Percentiles rank a stretch among this genome's conserved stretches.
Conservation (phyloP, 1,140 invertebrate species). For the Drosophila ogumai region DNA sequence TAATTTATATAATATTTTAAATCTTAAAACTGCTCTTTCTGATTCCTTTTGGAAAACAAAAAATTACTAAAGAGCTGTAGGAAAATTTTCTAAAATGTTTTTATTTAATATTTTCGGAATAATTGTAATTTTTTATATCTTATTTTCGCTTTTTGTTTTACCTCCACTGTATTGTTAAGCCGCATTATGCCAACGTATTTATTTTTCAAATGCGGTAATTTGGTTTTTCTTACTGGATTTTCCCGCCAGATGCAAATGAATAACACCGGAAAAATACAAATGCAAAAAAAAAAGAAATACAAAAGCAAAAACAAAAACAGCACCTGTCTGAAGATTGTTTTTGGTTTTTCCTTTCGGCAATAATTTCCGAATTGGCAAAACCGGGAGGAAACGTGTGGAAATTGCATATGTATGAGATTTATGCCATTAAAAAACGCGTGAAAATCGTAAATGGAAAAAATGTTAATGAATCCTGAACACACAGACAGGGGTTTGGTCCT, state of each 20-base stretch:
- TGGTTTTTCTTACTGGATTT: slow-evolving; percentile 61
- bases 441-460: slow-evolving; percentile 79
- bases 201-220: slow-evolving; percentile 73
- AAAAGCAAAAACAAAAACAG: slow-evolving; percentile 16
- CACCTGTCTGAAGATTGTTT: slow-evolving; percentile 64
- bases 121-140: too few relatives aligned
- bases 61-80: too few relatives aligned
- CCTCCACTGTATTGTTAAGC: slow-evolving; percentile 52
- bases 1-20: background rate
- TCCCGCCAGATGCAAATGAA: slow-evolving; percentile 42
- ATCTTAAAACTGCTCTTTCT: background rate
- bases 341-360: slow-evolving; percentile 49
- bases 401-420: slow-evolving; percentile 84
- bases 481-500: slow-evolving; percentile 12
- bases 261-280: slow-evolving; percentile 14
- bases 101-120: too few relatives aligned
- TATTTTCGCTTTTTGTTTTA: background rate
- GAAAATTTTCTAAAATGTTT: too few relatives aligned
- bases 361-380: slow-evolving; percentile 79
- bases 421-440: slow-evolving; percentile 76
- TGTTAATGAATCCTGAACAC: slow-evolving; percentile 71
- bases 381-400: slow-evolving; percentile 32
- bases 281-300: background rate
- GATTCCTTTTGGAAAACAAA: too few relatives aligned
- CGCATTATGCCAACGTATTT: slow-evolving; percentile 36